Percentiles rank a stretch among this genome's conserved stretches.
Conservation (phyloP, 2,797 vertebrate genomes). For the Sebastes taczanowskii region DNA sequence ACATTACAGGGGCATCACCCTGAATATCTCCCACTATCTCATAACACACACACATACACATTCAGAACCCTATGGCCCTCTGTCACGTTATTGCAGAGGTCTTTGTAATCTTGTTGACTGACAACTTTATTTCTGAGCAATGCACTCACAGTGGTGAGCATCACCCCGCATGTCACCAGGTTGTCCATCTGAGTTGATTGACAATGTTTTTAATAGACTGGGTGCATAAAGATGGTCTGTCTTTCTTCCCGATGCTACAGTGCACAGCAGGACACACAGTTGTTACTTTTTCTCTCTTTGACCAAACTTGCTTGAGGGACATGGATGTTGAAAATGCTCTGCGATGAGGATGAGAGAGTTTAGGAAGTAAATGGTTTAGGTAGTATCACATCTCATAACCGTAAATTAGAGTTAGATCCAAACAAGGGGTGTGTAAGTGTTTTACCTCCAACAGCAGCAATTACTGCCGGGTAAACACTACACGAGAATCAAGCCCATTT, state of each 20-base stretch:
- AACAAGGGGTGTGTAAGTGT: not conserved
- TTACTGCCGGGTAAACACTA: not conserved
- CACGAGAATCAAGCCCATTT: too few relatives aligned
- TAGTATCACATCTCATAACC: not conserved
- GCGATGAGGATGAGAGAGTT: not conserved
- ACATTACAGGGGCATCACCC: conserved; percentile 50
- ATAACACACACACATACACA: not conserved
- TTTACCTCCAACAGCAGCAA: not conserved
- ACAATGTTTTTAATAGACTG: conserved; percentile 54
- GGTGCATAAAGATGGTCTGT: conserved; percentile 16
- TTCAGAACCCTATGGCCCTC: not conserved
- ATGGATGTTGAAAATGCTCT: not conserved
- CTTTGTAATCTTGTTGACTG: conserved; percentile 66
- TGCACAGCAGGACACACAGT: not conserved
- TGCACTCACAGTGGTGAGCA: not conserved
- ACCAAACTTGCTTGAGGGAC: not conserved
- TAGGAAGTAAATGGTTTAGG: not conserved
- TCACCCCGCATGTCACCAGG: conserved; percentile 28
- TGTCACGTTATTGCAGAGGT: conserved; percentile 24
- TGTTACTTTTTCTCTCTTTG: not conserved
- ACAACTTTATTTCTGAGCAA: conserved; percentile 64
- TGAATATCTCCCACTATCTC: conserved; percentile 29
- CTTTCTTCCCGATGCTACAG: not conserved
- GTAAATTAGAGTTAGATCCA: not conserved
- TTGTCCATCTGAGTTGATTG: conserved; percentile 30